These are phyloP conservation scores for Ictalurus furcatus DNA, from an alignment of 2,113 vertebrate species.

Conservation along the genomic window DNA sequence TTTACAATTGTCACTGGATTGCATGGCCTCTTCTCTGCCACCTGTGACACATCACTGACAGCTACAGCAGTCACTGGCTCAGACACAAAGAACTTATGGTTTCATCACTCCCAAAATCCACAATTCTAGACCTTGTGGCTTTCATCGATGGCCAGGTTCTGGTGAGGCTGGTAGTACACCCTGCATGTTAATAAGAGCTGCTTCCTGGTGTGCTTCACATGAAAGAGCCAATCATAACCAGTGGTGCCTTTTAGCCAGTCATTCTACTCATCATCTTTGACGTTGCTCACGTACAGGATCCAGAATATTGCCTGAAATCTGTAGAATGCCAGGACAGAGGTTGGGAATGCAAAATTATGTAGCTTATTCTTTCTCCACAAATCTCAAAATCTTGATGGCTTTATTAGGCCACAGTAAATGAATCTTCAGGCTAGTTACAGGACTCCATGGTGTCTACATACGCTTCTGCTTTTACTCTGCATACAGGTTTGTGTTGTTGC, in stretches of 20 bases:
- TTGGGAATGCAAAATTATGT: background rate
- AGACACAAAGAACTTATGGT: no score
- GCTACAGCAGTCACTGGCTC: no score
- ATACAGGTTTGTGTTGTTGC: conserved; percentile 8
- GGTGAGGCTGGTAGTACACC: background rate
- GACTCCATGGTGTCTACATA: background rate
- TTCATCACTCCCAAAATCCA: no score
- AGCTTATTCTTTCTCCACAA: background rate
- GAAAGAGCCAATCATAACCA: no score
- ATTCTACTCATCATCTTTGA: no score
- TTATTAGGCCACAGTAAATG: background rate
- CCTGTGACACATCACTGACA: no score
- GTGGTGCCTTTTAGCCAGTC: no score
- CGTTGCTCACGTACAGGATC: background rate
- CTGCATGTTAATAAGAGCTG: background rate
- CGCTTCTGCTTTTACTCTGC: background rate
- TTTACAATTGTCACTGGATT: no score
- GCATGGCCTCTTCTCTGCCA: no score
- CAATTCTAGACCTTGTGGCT: no score
- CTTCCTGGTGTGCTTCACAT: no score
- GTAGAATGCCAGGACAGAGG: background rate
- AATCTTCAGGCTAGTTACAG: background rate
- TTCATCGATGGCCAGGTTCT: background rate
- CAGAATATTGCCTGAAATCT: background rate
- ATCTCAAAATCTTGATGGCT: background rate